A percentile compares a stretch with the other conserved stretches of the same genome.
Evolutionary conservation across 2,113 vertebrate species (phyloP).

Genomic region (Coregonus clupeaformis): DNA sequence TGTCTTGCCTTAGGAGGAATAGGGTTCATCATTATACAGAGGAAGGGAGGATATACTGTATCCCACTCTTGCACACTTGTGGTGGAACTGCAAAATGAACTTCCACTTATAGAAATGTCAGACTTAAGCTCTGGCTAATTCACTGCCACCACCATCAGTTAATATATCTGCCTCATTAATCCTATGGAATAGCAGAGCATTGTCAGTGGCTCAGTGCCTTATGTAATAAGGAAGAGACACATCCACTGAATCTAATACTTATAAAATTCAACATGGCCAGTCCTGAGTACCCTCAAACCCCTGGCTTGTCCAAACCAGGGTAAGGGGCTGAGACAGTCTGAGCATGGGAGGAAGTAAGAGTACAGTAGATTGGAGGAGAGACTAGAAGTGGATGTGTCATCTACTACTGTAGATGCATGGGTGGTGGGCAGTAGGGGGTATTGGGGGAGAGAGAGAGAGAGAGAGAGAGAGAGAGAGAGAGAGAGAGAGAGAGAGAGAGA

Average conservation of each 20-base stretch:
- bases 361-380: background rate
- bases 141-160: conserved; percentile 67
- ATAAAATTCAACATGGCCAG: conserved; percentile 30
- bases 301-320: conserved; percentile 17
- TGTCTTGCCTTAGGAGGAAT: conserved; percentile 49
- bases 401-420: conserved; percentile 16
- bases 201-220: conserved; percentile 45
- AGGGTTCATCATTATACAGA: conserved; percentile 23
- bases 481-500: too few relatives aligned
- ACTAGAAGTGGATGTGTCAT: background rate
- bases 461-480: background rate
- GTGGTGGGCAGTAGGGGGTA: conserved; percentile 2
- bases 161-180: conserved; percentile 73
- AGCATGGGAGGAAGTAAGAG: background rate
- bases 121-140: conserved; percentile 68
- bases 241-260: conserved; percentile 37
- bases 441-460: conserved; percentile 34
- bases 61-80: too few relatives aligned
- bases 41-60: background rate
- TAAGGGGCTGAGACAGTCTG: too few relatives aligned
- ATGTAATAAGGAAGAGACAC: conserved; percentile 24
- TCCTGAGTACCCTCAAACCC: conserved; percentile 15
- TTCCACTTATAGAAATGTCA: conserved; percentile 55
- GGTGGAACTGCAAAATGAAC: conserved; percentile 31
- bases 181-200: conserved; percentile 53